Evolutionary conservation across 2,888 invertebrate species (phyloP).

Genomic region (Synanthedon formicaeformis): DNA sequence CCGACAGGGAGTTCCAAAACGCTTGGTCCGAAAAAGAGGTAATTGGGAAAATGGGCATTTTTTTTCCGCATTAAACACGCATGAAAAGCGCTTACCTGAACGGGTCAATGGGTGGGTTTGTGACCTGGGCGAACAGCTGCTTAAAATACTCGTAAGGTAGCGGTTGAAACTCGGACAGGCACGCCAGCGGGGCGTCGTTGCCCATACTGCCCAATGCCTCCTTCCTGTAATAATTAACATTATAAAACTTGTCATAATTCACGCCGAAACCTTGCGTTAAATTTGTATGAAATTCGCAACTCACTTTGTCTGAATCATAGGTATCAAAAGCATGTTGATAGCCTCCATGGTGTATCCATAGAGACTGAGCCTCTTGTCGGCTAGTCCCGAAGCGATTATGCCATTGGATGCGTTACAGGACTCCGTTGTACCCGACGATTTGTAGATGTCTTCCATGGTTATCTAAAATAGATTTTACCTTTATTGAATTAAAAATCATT

Average conservation of each 20-base stretch:
- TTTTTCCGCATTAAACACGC: too few species aligned
- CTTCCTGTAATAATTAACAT: conserved; percentile 74
- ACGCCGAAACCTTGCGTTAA: too few species aligned
- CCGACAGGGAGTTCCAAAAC: too few species aligned
- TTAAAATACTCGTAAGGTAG: conserved; percentile 98
- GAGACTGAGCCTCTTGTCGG: conserved; percentile 87
- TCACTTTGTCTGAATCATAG: conserved; percentile 96
- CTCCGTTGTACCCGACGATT: conserved; percentile 33
- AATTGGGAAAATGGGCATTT: too few species aligned
- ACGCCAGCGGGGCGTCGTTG: conserved; percentile 97
- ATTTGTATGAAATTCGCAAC: conserved; percentile 20
- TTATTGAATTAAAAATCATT: too few species aligned
- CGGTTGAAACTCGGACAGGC: conserved; percentile 95
- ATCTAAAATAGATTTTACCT: conserved; percentile 69
- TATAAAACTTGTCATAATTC: neutral
- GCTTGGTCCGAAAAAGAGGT: too few species aligned
- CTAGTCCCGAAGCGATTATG: conserved; percentile 66
- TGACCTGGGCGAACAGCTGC: conserved; percentile 98
- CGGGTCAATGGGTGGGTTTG: conserved; percentile 99
- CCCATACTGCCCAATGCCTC: conserved; percentile 99
- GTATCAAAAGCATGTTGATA: conserved; percentile 91
- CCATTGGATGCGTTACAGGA: conserved; percentile 33
- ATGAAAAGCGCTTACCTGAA: conserved; percentile 70
- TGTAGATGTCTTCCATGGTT: conserved; percentile 84
- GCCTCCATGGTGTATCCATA: conserved; percentile 97